phyloP scores from a whole-genome alignment of 2,888 invertebrate species.

The Temnothorax unifasciatus region DNA sequence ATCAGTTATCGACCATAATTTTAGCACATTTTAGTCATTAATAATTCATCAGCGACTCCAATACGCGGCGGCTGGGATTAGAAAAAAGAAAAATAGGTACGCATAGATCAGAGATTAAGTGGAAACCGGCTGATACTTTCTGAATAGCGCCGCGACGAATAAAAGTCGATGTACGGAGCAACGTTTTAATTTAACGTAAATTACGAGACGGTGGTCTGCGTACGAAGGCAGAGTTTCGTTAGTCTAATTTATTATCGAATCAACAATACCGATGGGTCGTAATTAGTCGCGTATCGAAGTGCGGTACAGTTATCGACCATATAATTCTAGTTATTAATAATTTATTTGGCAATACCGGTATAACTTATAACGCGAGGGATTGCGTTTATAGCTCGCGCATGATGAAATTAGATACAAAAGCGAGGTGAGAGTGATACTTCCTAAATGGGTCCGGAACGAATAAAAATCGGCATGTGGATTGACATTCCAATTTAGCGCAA shows the following conservation, averaged over 20 bases:
- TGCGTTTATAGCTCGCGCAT: neutral
- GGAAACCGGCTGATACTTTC: slow-evolving; percentile 31
- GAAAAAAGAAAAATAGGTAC: slow-evolving; percentile 6
- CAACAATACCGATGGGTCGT: slow-evolving; percentile 42
- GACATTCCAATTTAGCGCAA: slow-evolving; percentile 47
- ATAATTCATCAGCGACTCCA: slow-evolving; percentile 42
- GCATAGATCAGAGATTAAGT: slow-evolving; percentile 50
- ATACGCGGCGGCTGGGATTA: slow-evolving; percentile 2
- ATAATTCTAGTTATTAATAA: slow-evolving; percentile 49
- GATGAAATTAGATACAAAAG: slow-evolving; percentile 26
- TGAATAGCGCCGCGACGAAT: slow-evolving; percentile 29
- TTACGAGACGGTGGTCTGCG: slow-evolving; percentile 23
- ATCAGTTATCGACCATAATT: slow-evolving; percentile 40
- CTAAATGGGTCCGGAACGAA: neutral
- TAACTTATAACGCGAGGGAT: slow-evolving; percentile 5
- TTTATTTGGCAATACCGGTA: slow-evolving; percentile 20
- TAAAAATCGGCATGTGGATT: slow-evolving; percentile 16
- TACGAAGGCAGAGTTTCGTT: slow-evolving; percentile 1
- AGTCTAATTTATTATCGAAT: slow-evolving; percentile 36
- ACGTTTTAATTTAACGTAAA: slow-evolving; percentile 45
- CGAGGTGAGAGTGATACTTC: neutral
- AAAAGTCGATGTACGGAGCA: slow-evolving; percentile 16
- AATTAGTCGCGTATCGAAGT: slow-evolving; percentile 44
- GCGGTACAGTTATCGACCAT: slow-evolving; percentile 20
- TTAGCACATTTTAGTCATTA: slow-evolving; percentile 48